Evolutionary conservation across 2,888 invertebrate genomes (phyloP), one percentile per base, ranked within the genome.

Genomic region (Drosophila heteroneura): DNA sequence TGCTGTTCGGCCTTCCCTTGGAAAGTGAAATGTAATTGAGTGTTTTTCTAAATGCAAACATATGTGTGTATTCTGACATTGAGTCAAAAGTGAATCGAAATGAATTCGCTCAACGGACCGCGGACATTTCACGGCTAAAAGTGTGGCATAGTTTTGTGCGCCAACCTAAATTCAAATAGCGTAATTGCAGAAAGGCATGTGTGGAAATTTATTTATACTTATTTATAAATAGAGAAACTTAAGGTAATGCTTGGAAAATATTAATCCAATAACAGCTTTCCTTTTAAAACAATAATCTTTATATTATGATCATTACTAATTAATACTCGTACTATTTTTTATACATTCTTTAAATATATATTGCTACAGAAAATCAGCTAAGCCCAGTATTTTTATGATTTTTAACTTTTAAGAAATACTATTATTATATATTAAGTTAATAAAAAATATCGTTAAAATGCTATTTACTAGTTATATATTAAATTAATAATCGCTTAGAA

Each of bases 11-110:
- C 81, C 87, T 87, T 83, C 87, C 85, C 88, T 87, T 85, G 82
- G 83, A 87, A 89, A 87, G 89, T 85, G 80, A 87, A 89, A 87
- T 87, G 85, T 79, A 86, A 77, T 86, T 89, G 86, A 86, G 89
- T 60, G 74, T 51, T 66, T 67, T 86, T 81, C 79, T 76, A 79
- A 81, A 89, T 82, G 44, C 22, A 41, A 41, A 58, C 57, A 58
- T 10, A 58, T 44, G 30, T 32, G 54, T 65, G 72, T 26, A 26
- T 81, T 71, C 81, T 35, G 60, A 61, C 66, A 64, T 80, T 85
- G 85, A 85, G 84, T 83, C 58, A 26, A 76, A 70, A 66, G 22
- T 22, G 12, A 47, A 60, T 39, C 30, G 39, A 65, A 61, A 56
- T 70, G 52, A 69, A 69, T 67, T 73, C 49, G 62, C 79, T 79